Evolutionary conservation across 1,140 invertebrate species (phyloP), one percentile per base, ranked within the genome.

Genomic region (Armadillidium nasatum): DNA sequence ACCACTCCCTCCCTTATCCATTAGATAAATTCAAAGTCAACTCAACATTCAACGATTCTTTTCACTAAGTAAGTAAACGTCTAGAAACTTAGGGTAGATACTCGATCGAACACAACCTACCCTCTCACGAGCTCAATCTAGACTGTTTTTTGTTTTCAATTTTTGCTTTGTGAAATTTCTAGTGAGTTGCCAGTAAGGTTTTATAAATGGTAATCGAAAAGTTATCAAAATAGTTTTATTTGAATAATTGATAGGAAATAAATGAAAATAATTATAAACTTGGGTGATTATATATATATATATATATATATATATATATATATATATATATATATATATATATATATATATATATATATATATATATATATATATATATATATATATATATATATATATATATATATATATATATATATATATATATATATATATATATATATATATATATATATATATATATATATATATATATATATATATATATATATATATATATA

Each of bases 121-220:
- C 71, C 19, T 11, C 45, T 68, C 77, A 75, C 77, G 60, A 74
- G 71, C 54, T 75, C 77, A 78, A 69, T 71, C 77, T 74, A 78
- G 77, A 78, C 77, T 44, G 50, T 60, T 75, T 7, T 33, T 21
- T 44, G 6, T 54, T 21, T 60, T 44, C 50, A 73, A n/a, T 76
- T 73, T 10, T 54, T 22, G 22, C 50, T 19, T 60, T 13, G 50
- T 60, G 50, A 15, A 60, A 60, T 60, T 19, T 19, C 19, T 19
- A 2, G 50, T 33, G 33, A 33, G 33, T 33, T 33, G 33, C 33
- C 33, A 33, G 33, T 33, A 6, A 33, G 33, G 33, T 1, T 33
- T 33, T 33, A 33, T 33, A 33, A 33, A 33, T 3, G 33, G 33
- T 33, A 33, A 33, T 33, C 33, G 7, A 60, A 60, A 13, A 60